Percentiles rank a stretch among this genome's conserved stretches.
These are phyloP conservation scores for Ciconia maguari DNA, from an alignment of 2,113 vertebrate genomes.

Conservation along the genomic window DNA sequence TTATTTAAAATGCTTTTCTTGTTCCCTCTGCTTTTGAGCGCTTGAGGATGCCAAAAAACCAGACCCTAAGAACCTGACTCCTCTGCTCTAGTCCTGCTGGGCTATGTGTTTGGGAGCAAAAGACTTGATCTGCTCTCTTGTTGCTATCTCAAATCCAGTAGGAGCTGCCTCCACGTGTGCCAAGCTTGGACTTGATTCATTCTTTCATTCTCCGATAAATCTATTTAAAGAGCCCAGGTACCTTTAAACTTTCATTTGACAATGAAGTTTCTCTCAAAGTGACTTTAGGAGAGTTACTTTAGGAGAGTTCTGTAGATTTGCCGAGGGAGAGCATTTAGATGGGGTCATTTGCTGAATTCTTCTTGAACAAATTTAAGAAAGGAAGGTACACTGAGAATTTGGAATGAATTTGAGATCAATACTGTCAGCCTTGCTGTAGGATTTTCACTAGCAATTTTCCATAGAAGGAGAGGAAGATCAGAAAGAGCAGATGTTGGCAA, in stretches of 20 bases:
- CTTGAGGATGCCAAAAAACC: neutral
- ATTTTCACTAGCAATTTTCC: neutral
- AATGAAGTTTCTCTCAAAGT: neutral
- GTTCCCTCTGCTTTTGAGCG: conserved; percentile 1
- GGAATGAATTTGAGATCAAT: neutral
- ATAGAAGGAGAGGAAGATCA: conserved; percentile 32
- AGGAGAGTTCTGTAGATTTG: neutral
- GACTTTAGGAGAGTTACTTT: neutral
- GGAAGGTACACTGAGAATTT: neutral
- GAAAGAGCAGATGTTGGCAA: neutral
- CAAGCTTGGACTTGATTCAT: conserved; percentile 3
- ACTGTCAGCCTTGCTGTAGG: conserved; percentile 8
- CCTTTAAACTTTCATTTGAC: neutral
- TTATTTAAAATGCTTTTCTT: conserved; percentile 37
- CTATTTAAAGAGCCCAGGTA: neutral
- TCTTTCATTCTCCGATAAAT: conserved; percentile 22
- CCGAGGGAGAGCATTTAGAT: neutral
- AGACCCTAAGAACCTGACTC: neutral
- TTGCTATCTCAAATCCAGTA: neutral
- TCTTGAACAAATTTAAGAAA: neutral
- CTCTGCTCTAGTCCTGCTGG: neutral
- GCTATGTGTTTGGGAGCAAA: neutral
- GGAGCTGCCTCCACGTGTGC: neutral
- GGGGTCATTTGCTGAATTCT: neutral
- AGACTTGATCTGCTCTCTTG: neutral